Evolutionary conservation across 2,797 vertebrate genomes (phyloP).

Genomic region (Poecilia picta): DNA sequence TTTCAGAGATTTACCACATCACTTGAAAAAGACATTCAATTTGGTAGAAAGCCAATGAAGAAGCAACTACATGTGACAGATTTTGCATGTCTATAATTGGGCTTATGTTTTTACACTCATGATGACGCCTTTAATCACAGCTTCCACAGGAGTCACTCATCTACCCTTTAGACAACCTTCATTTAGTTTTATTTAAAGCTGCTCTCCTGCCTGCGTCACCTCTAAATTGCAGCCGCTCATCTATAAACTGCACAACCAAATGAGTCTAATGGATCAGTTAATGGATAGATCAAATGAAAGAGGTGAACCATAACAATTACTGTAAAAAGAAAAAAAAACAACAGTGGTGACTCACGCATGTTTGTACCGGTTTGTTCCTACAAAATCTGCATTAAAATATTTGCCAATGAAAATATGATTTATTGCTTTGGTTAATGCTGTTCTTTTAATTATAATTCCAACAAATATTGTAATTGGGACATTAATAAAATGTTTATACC

Average conservation of each 20-base stretch:
- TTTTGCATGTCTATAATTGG: constrained; percentile 6
- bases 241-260: constrained; percentile 10
- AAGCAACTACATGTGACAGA: background rate
- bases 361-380: background rate
- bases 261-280: constrained; percentile 18
- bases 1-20: background rate
- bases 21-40: background rate
- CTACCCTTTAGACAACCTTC: background rate
- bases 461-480: background rate
- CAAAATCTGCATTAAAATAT: background rate
- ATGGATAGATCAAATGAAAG: constrained; percentile 4
- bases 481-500: background rate
- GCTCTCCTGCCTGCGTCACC: background rate
- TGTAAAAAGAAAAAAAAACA: background rate
- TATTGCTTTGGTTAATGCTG: background rate
- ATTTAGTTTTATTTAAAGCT: constrained; percentile 9
- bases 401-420: background rate
- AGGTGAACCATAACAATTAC: constrained; percentile 3
- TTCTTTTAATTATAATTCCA: background rate
- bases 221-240: constrained; percentile 1
- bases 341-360: background rate
- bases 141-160: constrained; percentile 8
- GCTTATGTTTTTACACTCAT: background rate
- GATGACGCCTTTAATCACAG: background rate
- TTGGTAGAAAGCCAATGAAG: background rate